Percentiles rank a stretch among this genome's conserved stretches.
Conservation (phyloP, 2,797 vertebrate species). For the Falco cherrug region DNA sequence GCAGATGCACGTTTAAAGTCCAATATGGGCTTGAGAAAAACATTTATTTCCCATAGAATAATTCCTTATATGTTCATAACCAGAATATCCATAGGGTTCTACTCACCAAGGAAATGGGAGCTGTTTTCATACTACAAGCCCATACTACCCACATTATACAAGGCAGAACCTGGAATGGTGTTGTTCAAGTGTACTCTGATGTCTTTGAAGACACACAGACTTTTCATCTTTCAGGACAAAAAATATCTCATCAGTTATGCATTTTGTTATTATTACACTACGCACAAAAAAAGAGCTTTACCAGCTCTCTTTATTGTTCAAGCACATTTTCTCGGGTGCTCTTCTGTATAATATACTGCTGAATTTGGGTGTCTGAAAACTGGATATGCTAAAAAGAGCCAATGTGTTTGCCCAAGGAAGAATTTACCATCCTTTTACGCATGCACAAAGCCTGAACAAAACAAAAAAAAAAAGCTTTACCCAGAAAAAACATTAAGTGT, state of each 20-base stretch:
- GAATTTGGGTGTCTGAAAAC: background rate
- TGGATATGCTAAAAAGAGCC: background rate
- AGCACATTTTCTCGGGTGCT: background rate
- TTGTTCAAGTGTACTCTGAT: background rate
- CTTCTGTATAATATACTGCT: background rate
- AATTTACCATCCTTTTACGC: background rate
- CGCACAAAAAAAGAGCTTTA: background rate
- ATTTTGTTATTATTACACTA: background rate
- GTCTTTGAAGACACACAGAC: background rate
- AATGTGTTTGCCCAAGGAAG: background rate
- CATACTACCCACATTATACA: background rate
- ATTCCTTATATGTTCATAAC: background rate
- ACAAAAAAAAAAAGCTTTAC: background rate
- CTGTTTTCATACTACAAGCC: background rate
- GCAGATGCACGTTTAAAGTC: constrained; percentile 49
- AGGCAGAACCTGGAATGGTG: background rate
- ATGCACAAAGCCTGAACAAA: background rate
- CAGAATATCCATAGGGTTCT: background rate
- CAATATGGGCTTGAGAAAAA: constrained; percentile 16
- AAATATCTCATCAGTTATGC: background rate
- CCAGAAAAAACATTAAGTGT: accelerated
- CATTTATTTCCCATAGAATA: constrained; percentile 39
- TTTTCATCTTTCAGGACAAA: background rate
- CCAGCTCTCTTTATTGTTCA: background rate
- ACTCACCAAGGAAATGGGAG: background rate